Percentiles rank a stretch among this genome's conserved stretches.
These are phyloP conservation scores for Hyles vespertilio DNA, from an alignment of 1,140 invertebrate genomes.

Conservation along the genomic window DNA sequence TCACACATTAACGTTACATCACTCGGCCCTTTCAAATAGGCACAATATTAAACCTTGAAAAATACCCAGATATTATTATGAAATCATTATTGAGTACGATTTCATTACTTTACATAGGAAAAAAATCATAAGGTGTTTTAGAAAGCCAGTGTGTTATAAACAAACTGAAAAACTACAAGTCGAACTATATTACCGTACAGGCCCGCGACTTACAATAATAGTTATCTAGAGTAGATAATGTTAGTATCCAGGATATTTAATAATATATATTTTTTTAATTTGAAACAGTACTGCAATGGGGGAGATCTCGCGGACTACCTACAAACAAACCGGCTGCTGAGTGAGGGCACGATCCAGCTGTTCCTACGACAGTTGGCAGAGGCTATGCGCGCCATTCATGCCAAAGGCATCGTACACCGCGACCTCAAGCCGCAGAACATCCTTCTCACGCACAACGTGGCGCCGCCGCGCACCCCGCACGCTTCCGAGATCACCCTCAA, in stretches of 20 bases:
- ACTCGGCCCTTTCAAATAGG: too few relatives aligned
- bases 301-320: constrained; percentile 99
- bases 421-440: constrained; percentile 99
- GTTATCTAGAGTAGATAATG: not conserved
- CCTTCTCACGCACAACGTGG: constrained; percentile 88
- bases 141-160: too few relatives aligned
- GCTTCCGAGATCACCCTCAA: constrained; percentile 96
- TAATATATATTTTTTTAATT: constrained; percentile 17
- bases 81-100: too few relatives aligned
- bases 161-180: too few relatives aligned
- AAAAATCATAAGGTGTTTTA: too few relatives aligned
- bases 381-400: constrained; percentile 97
- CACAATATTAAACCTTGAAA: too few relatives aligned
- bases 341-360: constrained; percentile 96
- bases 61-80: too few relatives aligned
- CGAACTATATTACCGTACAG: too few relatives aligned
- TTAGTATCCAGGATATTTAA: not conserved
- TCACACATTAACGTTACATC: too few relatives aligned
- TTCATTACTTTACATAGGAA: too few relatives aligned
- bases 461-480: constrained; percentile 82
- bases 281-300: constrained; percentile 95
- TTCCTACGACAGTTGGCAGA: constrained; percentile 97
- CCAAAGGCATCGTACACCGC: constrained; percentile 98
- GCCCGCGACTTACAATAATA: too few relatives aligned
- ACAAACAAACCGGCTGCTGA: constrained; percentile 92